These are phyloP conservation scores for Villa cingulata DNA, from an alignment of 2,888 invertebrate species.

Conservation along the genomic window DNA sequence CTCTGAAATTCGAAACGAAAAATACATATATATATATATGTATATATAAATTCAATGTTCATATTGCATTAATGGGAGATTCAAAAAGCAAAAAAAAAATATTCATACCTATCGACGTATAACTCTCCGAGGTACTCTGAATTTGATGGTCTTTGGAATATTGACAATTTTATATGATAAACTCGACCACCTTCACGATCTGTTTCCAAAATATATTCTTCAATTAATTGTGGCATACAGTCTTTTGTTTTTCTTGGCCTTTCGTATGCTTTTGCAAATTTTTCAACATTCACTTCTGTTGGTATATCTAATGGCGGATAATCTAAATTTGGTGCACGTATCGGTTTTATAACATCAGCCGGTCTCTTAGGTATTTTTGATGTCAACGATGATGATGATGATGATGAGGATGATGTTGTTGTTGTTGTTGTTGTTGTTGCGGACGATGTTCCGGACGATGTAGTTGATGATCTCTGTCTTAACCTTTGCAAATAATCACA, in stretches of 20 bases:
- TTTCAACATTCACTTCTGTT: constrained; percentile 31
- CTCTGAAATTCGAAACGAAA: constrained; percentile 39
- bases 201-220: constrained; percentile 80
- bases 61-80: too few relatives aligned
- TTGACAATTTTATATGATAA: constrained; percentile 75
- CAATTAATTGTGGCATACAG: constrained; percentile 67
- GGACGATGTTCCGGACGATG: not conserved
- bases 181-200: constrained; percentile 54
- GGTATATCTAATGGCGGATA: constrained; percentile 44
- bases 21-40: too few relatives aligned
- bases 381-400: constrained; percentile 22
- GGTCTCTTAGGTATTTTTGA: constrained; percentile 31
- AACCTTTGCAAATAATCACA: constrained; percentile 33
- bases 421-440: constrained; percentile 11
- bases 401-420: too few relatives aligned
- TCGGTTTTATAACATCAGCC: constrained; percentile 45
- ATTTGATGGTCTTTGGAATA: constrained; percentile 74
- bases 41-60: too few relatives aligned
- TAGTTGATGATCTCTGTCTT: constrained; percentile 27
- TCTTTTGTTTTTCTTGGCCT: constrained; percentile 39
- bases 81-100: too few relatives aligned
- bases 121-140: constrained; percentile 81
- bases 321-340: constrained; percentile 50
- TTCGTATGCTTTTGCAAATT: constrained; percentile 35
- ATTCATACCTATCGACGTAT: constrained; percentile 52